Evolutionary conservation across 2,113 vertebrate genomes (phyloP), one percentile per base, ranked within the genome.

Genomic region (Globicephala melas): DNA sequence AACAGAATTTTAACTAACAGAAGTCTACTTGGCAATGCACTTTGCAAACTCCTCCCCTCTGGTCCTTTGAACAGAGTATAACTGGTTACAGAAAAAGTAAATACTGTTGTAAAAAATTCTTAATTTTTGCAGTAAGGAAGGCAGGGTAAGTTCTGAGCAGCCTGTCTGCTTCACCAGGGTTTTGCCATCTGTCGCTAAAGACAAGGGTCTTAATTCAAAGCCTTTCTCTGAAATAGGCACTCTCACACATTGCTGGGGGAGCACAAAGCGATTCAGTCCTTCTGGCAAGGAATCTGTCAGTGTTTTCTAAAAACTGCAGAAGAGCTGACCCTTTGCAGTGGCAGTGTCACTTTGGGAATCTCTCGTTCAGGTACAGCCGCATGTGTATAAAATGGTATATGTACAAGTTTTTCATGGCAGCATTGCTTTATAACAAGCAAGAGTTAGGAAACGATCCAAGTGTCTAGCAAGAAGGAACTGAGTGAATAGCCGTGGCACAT

Each of bases 401-500:
- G n/a, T 6, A n/a, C 12, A 36, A 2, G 53, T 8, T 36, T 74
- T 23, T 58, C 50, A 15, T n/a, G n/a, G 58, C 15, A 88, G 62
- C 33, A 1, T 8, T 58, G 58, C 47, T 65, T 31, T 25, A 1
- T 55, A 26, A 28, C 13, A 94, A 94, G 91, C 44, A 26, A 26
- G 47, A n/a, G 15, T 14, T 23, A 28, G n/a, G 36, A 53, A 17
- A 4, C 21, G 6, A 50, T 41, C 55, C 41, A 4, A 2, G 28
- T 25, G 44, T 65, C 73, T 28, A 26, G 80, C 86, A 63, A n/a
- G 2, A 41, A 23, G 33, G 47, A 47, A 1, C 31, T 10, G 17
- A 33, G 10, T 33, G 58, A 41, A 47, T 17, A 11, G 26, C 14
- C 1, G 9, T 36, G 36, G 73, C 8, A 21, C 1, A 0, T 41